phyloP scores from a whole-genome alignment of 2,113 vertebrate species.

The Paracanthobrama guichenoti region DNA sequence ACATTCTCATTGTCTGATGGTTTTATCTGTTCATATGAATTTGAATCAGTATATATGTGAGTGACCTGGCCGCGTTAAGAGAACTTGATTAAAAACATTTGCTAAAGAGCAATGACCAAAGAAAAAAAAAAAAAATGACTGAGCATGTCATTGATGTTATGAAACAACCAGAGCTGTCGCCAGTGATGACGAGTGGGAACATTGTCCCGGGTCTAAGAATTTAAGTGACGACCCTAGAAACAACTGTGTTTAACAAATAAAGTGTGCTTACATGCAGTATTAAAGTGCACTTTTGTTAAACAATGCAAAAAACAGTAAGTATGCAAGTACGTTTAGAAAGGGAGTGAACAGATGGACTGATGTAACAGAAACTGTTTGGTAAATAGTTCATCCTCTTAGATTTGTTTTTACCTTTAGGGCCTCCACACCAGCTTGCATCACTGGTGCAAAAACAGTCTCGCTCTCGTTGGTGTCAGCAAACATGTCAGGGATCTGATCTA shows the following conservation, averaged over 20 bases:
- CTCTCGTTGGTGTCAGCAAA: slow-evolving; percentile 92
- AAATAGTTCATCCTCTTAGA: slow-evolving; percentile 17
- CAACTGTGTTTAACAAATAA: slow-evolving; percentile 23
- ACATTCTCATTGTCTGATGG: neutral
- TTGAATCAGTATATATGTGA: neutral
- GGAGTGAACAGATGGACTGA: neutral
- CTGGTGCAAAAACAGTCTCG: slow-evolving; percentile 90
- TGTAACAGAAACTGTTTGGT: neutral
- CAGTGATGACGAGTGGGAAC: neutral
- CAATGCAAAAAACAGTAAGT: neutral
- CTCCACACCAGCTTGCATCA: slow-evolving; percentile 93
- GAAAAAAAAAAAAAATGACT: neutral
- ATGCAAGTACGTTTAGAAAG: neutral
- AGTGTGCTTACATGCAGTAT: neutral
- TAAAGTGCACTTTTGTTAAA: slow-evolving; percentile 15
- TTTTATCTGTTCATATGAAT: neutral
- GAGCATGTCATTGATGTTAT: neutral
- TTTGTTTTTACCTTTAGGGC: slow-evolving; percentile 85
- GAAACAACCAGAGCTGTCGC: neutral
- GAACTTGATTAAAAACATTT: neutral
- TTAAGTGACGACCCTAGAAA: neutral
- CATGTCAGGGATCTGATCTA: slow-evolving; percentile 96
- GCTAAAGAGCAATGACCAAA: neutral
- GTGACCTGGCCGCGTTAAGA: neutral
- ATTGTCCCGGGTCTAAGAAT: neutral